phyloP scores from a whole-genome alignment of 2,797 vertebrate genomes.

The Pseudochirops corinnae region DNA sequence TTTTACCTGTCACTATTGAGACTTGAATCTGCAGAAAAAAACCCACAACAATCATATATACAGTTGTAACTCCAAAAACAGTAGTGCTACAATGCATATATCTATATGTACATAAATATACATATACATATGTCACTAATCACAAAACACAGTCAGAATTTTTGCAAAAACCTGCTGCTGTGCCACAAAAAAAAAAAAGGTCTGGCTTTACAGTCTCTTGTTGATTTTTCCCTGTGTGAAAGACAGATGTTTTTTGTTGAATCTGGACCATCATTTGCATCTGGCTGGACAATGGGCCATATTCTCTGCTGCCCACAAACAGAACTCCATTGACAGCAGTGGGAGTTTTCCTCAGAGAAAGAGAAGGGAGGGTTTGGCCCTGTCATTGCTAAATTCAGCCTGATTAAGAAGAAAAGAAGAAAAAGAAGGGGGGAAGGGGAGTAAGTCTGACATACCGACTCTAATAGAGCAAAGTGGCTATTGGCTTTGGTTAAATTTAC shows the following conservation, averaged over 20 bases:
- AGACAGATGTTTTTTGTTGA: constrained; percentile 64
- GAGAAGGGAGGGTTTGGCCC: constrained; percentile 20
- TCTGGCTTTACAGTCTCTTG: constrained; percentile 49
- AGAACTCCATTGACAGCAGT: constrained; percentile 37
- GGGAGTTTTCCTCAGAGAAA: constrained; percentile 31
- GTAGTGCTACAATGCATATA: neutral
- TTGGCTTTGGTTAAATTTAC: constrained; percentile 67
- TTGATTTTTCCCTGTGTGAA: constrained; percentile 23
- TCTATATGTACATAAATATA: neutral
- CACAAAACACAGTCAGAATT: constrained; percentile 37
- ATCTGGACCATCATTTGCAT: constrained; percentile 62
- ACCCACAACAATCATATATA: neutral
- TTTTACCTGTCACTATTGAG: neutral
- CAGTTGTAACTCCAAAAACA: neutral
- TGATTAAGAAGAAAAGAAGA: constrained; percentile 22
- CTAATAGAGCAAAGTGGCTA: constrained; percentile 37
- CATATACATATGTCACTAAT: constrained; percentile 21
- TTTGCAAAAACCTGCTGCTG: constrained; percentile 1
- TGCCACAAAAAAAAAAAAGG: constrained; percentile 30
- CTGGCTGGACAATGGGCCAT: constrained; percentile 58
- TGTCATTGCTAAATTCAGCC: neutral
- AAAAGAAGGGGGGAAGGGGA: neutral
- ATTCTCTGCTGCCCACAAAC: constrained; percentile 40
- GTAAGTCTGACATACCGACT: constrained; percentile 19
- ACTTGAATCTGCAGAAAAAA: neutral